Evolutionary conservation across 1,140 invertebrate species (phyloP), one percentile per base, ranked within the genome.

Genomic region (Halyomorpha halys): DNA sequence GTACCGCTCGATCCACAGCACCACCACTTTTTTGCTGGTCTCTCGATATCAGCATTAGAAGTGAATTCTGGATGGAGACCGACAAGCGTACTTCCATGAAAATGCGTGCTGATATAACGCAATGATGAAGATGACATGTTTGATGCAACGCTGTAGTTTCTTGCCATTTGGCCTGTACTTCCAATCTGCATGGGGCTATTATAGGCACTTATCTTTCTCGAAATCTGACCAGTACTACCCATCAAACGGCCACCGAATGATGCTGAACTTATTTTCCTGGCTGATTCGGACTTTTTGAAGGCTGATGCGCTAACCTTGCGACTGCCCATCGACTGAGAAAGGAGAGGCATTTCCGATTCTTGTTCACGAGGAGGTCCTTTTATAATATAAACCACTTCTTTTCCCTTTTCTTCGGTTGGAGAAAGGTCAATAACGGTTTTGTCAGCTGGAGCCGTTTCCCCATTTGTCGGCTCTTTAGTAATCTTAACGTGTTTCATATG

Each of bases 71-170:
- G 85, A 71, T 90, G 86, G 44, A 89, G 77, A 0, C 85, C 84
- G 0, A 87, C 89, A 2, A 90, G 67, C 0, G 87, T 88, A 45
- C 87, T 90, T 0, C 88, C 89, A 68, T 90, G 88, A 71, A 88
- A 90, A 0, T 87, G 86, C 0, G 88, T 90, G 27, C 85, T 87
- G 68, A 91, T 81, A 68, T 90, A 91, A 66, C 89, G 83, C 70
- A 91, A 88, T 21, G 87, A 90, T 34, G 87, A 89, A 0, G 83
- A 84, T 4, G 86, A 70, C 51, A 70, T 67, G 45, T 84, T 84
- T 8, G 86, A 71, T 0, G 60, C 68, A 6, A 68, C 65, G 25
- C 67, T 67, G 51, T 66, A 67, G 21, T 68, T 69, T 9, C 70
- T 59, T 14, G 60, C 27, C 66, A 69, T 65, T 4, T 70, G 65